phyloP scores from a whole-genome alignment of 2,113 vertebrate species.

The Scartelaos histophorus region DNA sequence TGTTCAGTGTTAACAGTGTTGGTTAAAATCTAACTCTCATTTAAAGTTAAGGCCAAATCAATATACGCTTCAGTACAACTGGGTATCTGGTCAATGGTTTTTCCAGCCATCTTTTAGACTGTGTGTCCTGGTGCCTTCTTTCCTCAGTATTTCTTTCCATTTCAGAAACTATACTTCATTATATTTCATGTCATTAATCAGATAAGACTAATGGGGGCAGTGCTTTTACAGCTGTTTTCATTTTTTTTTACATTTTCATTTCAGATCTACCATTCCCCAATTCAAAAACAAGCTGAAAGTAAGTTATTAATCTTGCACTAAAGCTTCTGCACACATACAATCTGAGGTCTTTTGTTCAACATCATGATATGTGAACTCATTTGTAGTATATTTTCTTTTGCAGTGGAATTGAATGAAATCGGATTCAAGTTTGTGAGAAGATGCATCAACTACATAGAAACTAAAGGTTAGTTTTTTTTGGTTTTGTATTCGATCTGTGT shows the following conservation, averaged over 20 bases:
- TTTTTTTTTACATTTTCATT: conserved; percentile 49
- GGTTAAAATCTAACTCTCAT: too few relatives aligned
- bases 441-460: conserved; percentile 93
- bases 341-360: neutral
- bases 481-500: neutral
- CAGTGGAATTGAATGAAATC: conserved; percentile 95
- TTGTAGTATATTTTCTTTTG: neutral
- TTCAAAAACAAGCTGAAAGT: conserved; percentile 97
- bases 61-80: neutral
- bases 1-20: too few relatives aligned
- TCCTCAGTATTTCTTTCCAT: neutral
- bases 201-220: neutral
- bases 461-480: conserved; percentile 83
- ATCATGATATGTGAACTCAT: neutral
- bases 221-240: conserved; percentile 12
- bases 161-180: neutral
- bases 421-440: conserved; percentile 95
- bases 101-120: neutral
- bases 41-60: neutral
- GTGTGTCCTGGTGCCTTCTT: neutral
- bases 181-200: conserved; percentile 17
- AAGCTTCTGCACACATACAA: neutral
- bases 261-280: conserved; percentile 96
- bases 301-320: conserved; percentile 66
- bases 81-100: neutral